Base-by-base conservation (phyloP, 2,797 vertebrate genomes). In the Coracias cyanogaster region DNA sequence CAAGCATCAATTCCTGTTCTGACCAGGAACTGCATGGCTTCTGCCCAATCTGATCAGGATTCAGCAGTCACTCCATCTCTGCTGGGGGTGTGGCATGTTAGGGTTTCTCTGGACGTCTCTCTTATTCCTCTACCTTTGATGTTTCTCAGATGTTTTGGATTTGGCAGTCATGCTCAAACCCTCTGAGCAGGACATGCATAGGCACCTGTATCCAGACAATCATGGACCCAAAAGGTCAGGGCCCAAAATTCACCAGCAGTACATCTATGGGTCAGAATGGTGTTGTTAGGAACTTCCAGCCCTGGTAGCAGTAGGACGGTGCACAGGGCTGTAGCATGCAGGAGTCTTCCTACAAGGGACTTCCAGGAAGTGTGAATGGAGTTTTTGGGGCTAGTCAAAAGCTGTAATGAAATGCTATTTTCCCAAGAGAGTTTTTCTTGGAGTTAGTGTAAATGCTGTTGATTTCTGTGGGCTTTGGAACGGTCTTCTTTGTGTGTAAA, bases 221-320 rank as follows among this genome's bases (percentile, higher is more conserved):
- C 4, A 0, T 4, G 57, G 43, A 28, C 6, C 37, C 33, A 61
- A 43, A 76, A 43, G 3, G 6, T 25, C 24, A 51, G 37, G 12
- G 14, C 41, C 66, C 1, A 1, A 31, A 64, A 15, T 39, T 77
- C 4, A 2, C 15, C 48, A 25, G 0, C n/a, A 22, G 4, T 2
- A 20, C 24, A 4, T 12, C 24, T 25, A 7, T 22, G 54, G 18
- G 17, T 29, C 7, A 48, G 15, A 41, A 21, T 0, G 8, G 18
- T 17, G 55, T 2, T 16, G 24, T 37, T 6, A 8, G 22, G 70
- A 72, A 14, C 37, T 66, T 46, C 1, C 43, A 55, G 28, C 62
- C 21, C 18, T 6, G 4, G 22, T 5, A 37, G 35, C 33, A 54
- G 22, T 4, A 52, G 74, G 65, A 66, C 49, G 29, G 37, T 12